Percentiles rank a stretch among this genome's conserved stretches.
These are phyloP conservation scores for Xiphorhynchus elegans DNA, from an alignment of 2,113 vertebrate species.

Conservation along the genomic window DNA sequence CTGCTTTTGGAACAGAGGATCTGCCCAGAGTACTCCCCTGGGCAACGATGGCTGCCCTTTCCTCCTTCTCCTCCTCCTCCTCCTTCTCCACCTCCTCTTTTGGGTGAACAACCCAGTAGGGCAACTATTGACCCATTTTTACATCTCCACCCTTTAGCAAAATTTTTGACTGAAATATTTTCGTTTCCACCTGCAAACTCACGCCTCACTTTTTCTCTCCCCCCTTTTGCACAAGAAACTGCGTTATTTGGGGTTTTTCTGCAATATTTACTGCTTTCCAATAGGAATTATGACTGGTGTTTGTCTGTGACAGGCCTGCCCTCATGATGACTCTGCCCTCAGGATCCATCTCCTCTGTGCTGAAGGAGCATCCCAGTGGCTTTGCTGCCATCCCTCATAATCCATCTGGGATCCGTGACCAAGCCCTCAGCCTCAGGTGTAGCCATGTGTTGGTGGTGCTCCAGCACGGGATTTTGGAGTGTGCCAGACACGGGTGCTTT, in stretches of 20 bases:
- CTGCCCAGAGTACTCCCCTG: background rate
- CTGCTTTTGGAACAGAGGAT: background rate
- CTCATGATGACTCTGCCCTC: fast-evolving
- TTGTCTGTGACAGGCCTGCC: fast-evolving
- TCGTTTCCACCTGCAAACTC: background rate
- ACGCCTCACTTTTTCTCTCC: background rate
- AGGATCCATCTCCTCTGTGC: background rate
- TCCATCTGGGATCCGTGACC: fast-evolving
- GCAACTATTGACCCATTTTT: background rate
- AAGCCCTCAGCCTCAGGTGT: background rate
- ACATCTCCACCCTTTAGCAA: background rate
- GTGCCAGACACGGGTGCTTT: background rate
- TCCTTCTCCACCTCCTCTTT: background rate
- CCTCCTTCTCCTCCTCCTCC: background rate
- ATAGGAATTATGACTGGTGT: background rate
- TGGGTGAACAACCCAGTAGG: background rate
- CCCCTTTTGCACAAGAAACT: background rate
- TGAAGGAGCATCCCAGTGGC: background rate
- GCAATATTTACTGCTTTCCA: background rate
- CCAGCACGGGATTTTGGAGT: fast-evolving
- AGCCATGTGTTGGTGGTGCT: fast-evolving
- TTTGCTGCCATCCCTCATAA: background rate
- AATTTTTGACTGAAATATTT: background rate
- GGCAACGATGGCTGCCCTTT: background rate
- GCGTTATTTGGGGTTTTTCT: background rate